phyloP scores from a whole-genome alignment of 2,797 vertebrate species.

The Nyctibius grandis region DNA sequence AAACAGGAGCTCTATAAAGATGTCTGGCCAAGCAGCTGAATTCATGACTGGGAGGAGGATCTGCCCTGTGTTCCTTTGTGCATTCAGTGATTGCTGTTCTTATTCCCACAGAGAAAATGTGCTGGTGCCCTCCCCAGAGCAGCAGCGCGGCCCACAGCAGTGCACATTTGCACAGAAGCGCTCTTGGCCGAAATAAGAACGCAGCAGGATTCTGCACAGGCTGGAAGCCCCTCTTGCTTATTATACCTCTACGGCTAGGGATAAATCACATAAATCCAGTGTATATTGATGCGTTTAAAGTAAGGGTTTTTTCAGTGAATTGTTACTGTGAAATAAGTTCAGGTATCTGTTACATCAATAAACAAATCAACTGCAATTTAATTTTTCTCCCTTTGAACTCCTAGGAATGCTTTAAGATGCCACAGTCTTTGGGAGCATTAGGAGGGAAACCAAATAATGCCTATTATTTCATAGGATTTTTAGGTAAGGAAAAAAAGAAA shows the following conservation, averaged over 20 bases:
- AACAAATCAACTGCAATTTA: constrained; percentile 14
- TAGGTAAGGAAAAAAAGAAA: constrained; percentile 79
- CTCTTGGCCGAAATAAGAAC: constrained; percentile 48
- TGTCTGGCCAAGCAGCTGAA: neutral
- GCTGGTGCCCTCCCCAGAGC: constrained; percentile 62
- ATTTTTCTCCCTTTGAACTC: constrained; percentile 60
- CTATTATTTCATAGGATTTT: constrained; percentile 90
- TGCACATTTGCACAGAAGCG: neutral
- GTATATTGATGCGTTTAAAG: constrained; percentile 85
- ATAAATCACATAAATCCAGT: constrained; percentile 89
- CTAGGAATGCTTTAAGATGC: constrained; percentile 91
- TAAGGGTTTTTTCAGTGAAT: constrained; percentile 13
- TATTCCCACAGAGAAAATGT: constrained; percentile 74
- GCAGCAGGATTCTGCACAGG: constrained; percentile 41
- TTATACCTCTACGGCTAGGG: constrained; percentile 85
- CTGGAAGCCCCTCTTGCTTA: constrained; percentile 85
- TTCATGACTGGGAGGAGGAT: neutral
- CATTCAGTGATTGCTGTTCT: neutral
- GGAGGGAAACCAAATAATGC: constrained; percentile 91
- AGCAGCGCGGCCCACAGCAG: constrained; percentile 45
- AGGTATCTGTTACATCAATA: neutral
- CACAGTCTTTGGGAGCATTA: constrained; percentile 87
- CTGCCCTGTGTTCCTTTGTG: neutral
- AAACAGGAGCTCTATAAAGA: neutral
- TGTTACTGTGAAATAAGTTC: neutral